Evolutionary conservation across 2,797 vertebrate genomes (phyloP).

Genomic region (Glyptemys insculpta): DNA sequence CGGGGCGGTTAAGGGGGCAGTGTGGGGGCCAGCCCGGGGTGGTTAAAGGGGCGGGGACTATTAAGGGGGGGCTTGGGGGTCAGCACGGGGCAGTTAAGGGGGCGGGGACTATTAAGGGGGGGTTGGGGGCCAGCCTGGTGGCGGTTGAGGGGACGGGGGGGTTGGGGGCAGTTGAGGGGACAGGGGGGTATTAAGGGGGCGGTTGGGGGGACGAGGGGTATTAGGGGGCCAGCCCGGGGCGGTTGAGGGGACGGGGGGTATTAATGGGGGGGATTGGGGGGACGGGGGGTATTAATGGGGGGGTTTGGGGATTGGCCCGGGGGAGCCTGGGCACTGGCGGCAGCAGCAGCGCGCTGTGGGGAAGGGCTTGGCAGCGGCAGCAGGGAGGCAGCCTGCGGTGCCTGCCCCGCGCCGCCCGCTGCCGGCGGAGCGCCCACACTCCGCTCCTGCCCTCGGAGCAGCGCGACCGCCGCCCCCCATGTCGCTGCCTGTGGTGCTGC

Average conservation of each 20-base stretch:
- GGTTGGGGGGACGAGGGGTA: too few species aligned
- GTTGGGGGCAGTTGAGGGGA: too few species aligned
- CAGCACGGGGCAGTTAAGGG: conserved; percentile 24
- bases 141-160: background rate
- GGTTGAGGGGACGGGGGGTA: too few species aligned
- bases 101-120: rapidly evolving
- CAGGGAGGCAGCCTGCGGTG: background rate
- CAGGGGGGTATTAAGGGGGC: too few species aligned
- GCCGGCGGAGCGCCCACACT: background rate
- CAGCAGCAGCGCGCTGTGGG: background rate
- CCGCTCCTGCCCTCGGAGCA: background rate
- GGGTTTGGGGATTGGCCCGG: background rate
- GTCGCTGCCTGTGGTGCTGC: conserved; percentile 86
- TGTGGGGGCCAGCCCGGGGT: background rate
- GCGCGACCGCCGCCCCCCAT: conserved; percentile 41
- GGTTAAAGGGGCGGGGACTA: background rate
- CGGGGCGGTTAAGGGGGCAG: background rate
- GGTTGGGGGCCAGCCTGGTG: background rate
- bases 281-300: too few species aligned
- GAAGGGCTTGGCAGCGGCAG: background rate
- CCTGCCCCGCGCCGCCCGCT: background rate
- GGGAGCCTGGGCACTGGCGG: background rate
- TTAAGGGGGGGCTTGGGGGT: too few species aligned
- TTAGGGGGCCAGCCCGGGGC: too few species aligned
- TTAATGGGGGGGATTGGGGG: too few species aligned